Conservation (phyloP, 2,797 vertebrate genomes). For the Leptatherina wallacei region DNA sequence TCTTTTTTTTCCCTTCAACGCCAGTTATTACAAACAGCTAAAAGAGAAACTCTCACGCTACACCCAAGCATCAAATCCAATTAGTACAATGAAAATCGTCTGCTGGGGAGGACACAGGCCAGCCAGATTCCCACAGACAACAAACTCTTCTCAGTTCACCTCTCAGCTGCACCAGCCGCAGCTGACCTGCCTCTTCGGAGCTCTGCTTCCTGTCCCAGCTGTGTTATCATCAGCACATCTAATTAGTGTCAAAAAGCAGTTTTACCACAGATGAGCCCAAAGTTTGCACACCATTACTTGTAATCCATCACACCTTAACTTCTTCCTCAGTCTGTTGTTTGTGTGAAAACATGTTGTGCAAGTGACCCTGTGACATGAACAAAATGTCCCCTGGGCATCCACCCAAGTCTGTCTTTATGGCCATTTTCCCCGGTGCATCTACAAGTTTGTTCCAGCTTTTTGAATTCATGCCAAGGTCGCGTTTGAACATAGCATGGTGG, state of each 20-base stretch:
- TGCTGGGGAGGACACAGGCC: constrained; percentile 19
- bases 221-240: constrained; percentile 58
- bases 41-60: constrained; percentile 18
- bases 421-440: constrained; percentile 13
- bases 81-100: constrained; percentile 37
- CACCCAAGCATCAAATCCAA: constrained; percentile 43
- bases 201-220: constrained; percentile 44
- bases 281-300: constrained; percentile 44
- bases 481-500: constrained; percentile 17
- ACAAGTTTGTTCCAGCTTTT: constrained; percentile 51
- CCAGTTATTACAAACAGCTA: constrained; percentile 12
- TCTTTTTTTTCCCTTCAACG: constrained; percentile 18
- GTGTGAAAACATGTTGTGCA: constrained; percentile 32
- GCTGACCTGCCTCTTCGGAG: constrained; percentile 8
- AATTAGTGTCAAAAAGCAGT: constrained; percentile 72
- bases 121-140: constrained; percentile 19
- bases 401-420: constrained; percentile 41
- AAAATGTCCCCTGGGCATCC: constrained; percentile 53
- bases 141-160: constrained; percentile 30
- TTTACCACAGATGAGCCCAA: constrained; percentile 67
- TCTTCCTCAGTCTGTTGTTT: constrained; percentile 9
- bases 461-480: constrained; percentile 41
- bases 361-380: constrained; percentile 59
- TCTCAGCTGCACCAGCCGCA: constrained; percentile 50
- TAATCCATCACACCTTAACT: constrained; percentile 20